Evolutionary conservation across 2,888 invertebrate genomes (phyloP), one percentile per base, ranked within the genome.

Genomic region (Peribatodes rhomboidaria): DNA sequence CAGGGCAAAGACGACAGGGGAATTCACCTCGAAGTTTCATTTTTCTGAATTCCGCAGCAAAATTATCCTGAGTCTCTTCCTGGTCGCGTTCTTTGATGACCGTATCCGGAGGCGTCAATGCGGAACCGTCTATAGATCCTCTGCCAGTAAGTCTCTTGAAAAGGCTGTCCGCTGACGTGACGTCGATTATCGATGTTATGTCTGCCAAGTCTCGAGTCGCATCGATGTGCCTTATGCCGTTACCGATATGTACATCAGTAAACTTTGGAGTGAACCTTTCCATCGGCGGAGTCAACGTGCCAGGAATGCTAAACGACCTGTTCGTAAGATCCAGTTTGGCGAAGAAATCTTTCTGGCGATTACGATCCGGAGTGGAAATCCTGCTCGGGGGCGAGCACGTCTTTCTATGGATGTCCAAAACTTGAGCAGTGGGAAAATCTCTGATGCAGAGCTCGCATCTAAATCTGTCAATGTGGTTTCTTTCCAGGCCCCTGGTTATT

Each of bases 21-120:
- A 98, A 98, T 81, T 98, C 97, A 0, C 98, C 98, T 39, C 97
- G 96, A 50, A 97, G 84, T 81, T 98, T 98, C 98, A 98, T 98
- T 73, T 96, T 95, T n/a, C 97, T 94, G 75, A 98, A 97, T 76
- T 97, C 97, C 0, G 97, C 96, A 0, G 97, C 97, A 76, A 97
- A 97, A 39, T 96, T 95, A 79, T 98, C 97, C 83, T 98, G 97
- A 0, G 96, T 95, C 83, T 97, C 97, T 80, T 97, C 90, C 67
- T 87, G 87, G 13, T 92, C 90, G 41, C 90, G 80, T 14, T 94
- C 92, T 69, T 90, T 92, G 1, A 76, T 74, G 46, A 87, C 78
- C 27, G 92, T 89, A 69, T 92, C 89, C 0, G 92, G 90, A 41
- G 93, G 90, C n/a, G 91, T 92, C 7, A 93, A 75, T 11, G 90